Evolutionary conservation across 2,113 vertebrate species (phyloP).

Genomic region (Pleuronectes platessa): DNA sequence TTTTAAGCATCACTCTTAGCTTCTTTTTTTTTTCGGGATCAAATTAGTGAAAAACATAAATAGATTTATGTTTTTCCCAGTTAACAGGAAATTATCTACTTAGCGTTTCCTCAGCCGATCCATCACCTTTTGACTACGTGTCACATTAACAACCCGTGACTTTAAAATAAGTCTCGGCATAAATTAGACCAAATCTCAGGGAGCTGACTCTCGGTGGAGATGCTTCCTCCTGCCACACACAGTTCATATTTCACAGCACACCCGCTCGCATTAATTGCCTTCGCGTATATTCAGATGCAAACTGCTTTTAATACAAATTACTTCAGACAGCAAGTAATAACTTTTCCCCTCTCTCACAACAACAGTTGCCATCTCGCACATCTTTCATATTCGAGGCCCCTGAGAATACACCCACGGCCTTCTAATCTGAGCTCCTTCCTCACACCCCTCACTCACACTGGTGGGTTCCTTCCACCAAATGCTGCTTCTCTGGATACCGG

Average conservation of each 20-base stretch:
- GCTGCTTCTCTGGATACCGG: constrained; percentile 50
- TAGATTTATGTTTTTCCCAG: constrained; percentile 32
- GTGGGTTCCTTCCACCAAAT: constrained; percentile 37
- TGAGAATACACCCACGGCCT: constrained; percentile 63
- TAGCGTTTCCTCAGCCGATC: constrained; percentile 46
- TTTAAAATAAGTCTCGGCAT: constrained; percentile 60
- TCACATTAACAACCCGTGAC: constrained; percentile 66
- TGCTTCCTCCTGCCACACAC: constrained; percentile 49
- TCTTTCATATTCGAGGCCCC: constrained; percentile 66
- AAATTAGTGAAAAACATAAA: constrained; percentile 29
- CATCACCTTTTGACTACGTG: constrained; percentile 63
- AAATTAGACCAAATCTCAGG: constrained; percentile 54
- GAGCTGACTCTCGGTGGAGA: constrained; percentile 57
- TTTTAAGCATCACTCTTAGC: constrained; percentile 15
- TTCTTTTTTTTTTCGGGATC: constrained; percentile 36
- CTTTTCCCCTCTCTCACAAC: constrained; percentile 65
- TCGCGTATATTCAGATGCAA: constrained; percentile 67
- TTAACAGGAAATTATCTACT: constrained; percentile 61
- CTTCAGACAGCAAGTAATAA: constrained; percentile 76
- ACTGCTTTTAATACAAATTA: constrained; percentile 79
- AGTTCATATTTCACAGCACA: constrained; percentile 74
- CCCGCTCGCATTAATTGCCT: constrained; percentile 76
- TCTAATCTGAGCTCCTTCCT: constrained; percentile 64
- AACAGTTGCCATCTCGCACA: constrained; percentile 61
- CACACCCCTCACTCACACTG: constrained; percentile 31